Conservation (phyloP, 2,888 invertebrate genomes). For the Macaria notata region DNA sequence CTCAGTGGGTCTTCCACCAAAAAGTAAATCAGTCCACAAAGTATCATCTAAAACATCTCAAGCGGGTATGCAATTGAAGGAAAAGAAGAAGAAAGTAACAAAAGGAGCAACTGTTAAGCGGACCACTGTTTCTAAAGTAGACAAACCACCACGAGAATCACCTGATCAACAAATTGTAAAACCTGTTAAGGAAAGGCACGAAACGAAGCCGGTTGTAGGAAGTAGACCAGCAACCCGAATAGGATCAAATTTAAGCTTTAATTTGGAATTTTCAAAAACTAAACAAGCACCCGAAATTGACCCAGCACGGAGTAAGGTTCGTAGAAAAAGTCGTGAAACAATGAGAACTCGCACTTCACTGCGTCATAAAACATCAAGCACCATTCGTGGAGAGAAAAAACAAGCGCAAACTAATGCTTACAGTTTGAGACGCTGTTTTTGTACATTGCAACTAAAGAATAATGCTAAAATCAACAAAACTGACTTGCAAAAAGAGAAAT, state of each 20-base stretch:
- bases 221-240: background rate
- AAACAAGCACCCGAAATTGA: background rate
- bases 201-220: background rate
- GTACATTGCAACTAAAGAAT: constrained; percentile 37
- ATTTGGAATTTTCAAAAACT: constrained; percentile 12
- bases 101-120: too few relatives aligned
- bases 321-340: background rate
- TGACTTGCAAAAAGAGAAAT: too few relatives aligned
- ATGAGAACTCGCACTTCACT: background rate
- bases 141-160: background rate
- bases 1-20: background rate
- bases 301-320: background rate
- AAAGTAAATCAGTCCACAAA: constrained; percentile 1
- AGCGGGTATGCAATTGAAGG: background rate
- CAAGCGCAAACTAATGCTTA: constrained; percentile 16
- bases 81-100: too few relatives aligned
- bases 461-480: too few relatives aligned
- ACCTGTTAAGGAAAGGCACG: background rate
- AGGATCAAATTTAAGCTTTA: constrained; percentile 11
- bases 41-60: constrained; percentile 3
- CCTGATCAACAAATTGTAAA: background rate
- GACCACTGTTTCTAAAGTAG: too few relatives aligned
- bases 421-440: constrained; percentile 40
- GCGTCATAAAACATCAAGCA: constrained; percentile 12
- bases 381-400: constrained; percentile 4